phyloP scores from a whole-genome alignment of 2,888 invertebrate genomes.

The Loripinus fragilis region DNA sequence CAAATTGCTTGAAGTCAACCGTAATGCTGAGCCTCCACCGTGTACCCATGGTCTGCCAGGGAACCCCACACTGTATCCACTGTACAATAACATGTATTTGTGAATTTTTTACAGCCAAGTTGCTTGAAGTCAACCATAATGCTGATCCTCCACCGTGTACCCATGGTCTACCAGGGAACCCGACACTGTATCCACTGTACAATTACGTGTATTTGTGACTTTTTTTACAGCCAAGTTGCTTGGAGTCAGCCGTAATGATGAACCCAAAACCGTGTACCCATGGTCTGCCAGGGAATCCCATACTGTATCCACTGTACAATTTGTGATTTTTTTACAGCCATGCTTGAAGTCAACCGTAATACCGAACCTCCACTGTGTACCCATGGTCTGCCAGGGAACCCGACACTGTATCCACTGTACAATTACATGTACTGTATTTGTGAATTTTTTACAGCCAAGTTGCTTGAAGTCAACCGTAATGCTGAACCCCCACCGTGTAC shows the following conservation, averaged over 20 bases:
- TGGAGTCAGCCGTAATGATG: slow-evolving; percentile 26
- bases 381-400: slow-evolving; percentile 27
- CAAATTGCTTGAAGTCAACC: too few species aligned
- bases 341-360: slow-evolving; percentile 26
- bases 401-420: slow-evolving; percentile 48
- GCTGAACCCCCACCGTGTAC: slow-evolving; percentile 36
- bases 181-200: slow-evolving; percentile 48
- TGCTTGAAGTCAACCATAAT: slow-evolving; percentile 26
- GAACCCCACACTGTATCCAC: slow-evolving; percentile 39
- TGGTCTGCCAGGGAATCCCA: slow-evolving; percentile 24
- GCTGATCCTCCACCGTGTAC: slow-evolving; percentile 36
- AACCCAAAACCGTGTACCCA: slow-evolving; percentile 34
- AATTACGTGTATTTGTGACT: too few species aligned
- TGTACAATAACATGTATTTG: too few species aligned
- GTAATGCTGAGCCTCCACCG: slow-evolving; percentile 8
- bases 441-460: neutral
- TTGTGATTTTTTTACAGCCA: neutral
- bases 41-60: slow-evolving; percentile 35
- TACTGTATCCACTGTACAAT: slow-evolving; percentile 53
- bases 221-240: slow-evolving; percentile 3
- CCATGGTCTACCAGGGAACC: slow-evolving; percentile 27
- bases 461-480: slow-evolving; percentile 26
- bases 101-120: neutral
- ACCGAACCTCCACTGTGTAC: slow-evolving; percentile 36
- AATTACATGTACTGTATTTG: too few species aligned